These are phyloP conservation scores for Abrostola tripartita DNA, from an alignment of 2,888 invertebrate genomes.

Conservation along the genomic window DNA sequence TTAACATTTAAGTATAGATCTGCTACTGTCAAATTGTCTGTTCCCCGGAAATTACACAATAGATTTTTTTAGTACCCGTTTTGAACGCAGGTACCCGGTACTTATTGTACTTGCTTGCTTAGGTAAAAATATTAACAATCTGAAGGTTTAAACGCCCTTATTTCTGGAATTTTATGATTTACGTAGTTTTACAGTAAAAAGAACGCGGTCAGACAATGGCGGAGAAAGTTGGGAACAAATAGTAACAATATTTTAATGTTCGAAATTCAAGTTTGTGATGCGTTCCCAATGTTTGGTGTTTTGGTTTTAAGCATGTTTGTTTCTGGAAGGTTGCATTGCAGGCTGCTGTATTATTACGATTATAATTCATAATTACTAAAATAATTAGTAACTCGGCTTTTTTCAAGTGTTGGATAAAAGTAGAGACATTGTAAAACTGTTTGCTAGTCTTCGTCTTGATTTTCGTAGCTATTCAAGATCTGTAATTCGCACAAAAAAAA, in stretches of 20 bases:
- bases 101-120: constrained; percentile 43
- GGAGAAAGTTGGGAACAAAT: constrained; percentile 44
- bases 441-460: too few species aligned
- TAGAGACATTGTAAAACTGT: too few species aligned
- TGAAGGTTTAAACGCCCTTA: constrained; percentile 33
- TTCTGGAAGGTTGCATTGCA: too few species aligned
- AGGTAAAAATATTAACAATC: constrained; percentile 52
- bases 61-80: constrained; percentile 38
- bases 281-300: constrained; percentile 14
- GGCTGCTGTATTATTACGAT: too few species aligned
- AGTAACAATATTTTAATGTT: constrained; percentile 32
- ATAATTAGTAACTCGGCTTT: too few species aligned
- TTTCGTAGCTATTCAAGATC: too few species aligned
- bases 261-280: constrained; percentile 31
- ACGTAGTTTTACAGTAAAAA: constrained; percentile 45
- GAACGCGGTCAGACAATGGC: constrained; percentile 44
- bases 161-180: constrained; percentile 56
- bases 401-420: too few species aligned
- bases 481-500: too few species aligned
- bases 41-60: constrained; percentile 56
- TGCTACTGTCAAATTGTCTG: constrained; percentile 46
- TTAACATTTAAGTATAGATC: constrained; percentile 40
- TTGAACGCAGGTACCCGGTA: constrained; percentile 51
- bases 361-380: too few species aligned
- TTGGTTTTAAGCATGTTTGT: not conserved